Conservation (phyloP, 2,113 vertebrate species). For the Odocoileus virginianus region DNA sequence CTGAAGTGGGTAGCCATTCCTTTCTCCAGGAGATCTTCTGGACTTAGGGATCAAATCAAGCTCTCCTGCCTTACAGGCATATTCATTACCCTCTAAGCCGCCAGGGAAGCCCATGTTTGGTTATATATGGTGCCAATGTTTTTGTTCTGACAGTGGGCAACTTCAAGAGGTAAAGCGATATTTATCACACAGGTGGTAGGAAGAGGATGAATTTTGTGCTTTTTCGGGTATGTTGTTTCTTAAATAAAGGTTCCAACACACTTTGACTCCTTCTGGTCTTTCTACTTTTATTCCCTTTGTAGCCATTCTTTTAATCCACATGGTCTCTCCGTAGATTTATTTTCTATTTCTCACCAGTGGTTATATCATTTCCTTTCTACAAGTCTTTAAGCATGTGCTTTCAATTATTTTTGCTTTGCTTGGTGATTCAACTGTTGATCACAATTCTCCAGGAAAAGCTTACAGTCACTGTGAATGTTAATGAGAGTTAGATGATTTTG, state of each 20-base stretch:
- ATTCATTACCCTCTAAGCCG: not conserved
- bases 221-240: not conserved
- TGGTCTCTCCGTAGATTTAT: not conserved
- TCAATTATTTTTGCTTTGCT: not conserved
- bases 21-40: not conserved
- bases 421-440: not conserved
- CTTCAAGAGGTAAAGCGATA: not conserved
- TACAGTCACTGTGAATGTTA: not conserved
- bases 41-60: not conserved
- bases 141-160: not conserved
- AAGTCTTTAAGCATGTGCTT: not conserved
- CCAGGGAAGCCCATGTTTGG: not conserved
- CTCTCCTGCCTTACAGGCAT: not conserved
- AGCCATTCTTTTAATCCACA: not conserved
- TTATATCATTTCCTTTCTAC: not conserved
- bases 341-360: not conserved
- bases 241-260: not conserved
- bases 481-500: not conserved
- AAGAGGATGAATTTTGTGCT: not conserved
- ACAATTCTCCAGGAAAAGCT: not conserved
- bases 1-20: not conserved
- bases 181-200: not conserved
- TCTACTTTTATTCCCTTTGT: not conserved
- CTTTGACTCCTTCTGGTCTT: not conserved
- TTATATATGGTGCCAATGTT: not conserved